Evolutionary conservation across 2,888 invertebrate species (phyloP).

Genomic region (Tachystola acroxantha): DNA sequence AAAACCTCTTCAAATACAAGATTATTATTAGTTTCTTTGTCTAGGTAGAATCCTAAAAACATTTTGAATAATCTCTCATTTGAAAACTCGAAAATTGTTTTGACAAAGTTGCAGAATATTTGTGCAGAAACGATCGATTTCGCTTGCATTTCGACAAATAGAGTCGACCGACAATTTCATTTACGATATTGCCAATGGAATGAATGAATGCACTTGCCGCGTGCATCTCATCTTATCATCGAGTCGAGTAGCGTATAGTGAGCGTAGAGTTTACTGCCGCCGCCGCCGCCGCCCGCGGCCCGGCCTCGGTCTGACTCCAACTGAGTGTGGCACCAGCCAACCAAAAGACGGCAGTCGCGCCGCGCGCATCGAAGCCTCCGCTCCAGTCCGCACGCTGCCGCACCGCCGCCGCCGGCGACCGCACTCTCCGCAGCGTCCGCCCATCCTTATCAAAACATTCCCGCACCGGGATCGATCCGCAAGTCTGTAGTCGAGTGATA

Average conservation of each 20-base stretch:
- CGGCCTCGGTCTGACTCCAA: conserved; percentile 9
- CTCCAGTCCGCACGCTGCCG: conserved; percentile 22
- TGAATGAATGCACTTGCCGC: conserved; percentile 55
- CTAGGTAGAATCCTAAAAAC: too few species aligned
- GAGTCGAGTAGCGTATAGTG: conserved; percentile 13
- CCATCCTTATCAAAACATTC: conserved; percentile 54
- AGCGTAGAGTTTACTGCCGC: not conserved
- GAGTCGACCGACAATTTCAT: too few species aligned
- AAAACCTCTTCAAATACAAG: too few species aligned
- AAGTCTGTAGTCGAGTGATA: conserved; percentile 53
- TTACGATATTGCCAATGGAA: conserved; percentile 18
- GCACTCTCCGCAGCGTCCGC: conserved; percentile 10
- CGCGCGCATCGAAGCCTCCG: conserved; percentile 54
- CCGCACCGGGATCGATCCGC: conserved; percentile 68
- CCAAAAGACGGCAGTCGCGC: conserved; percentile 51
- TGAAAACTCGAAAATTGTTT: too few species aligned
- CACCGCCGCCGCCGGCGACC: conserved; percentile 9
- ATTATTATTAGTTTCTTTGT: too few species aligned
- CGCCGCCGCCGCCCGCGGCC: conserved; percentile 10
- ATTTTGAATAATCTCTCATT: too few species aligned
- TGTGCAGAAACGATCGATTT: too few species aligned
- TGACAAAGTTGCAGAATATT: too few species aligned
- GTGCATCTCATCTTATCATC: conserved; percentile 32
- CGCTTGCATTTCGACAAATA: too few species aligned
- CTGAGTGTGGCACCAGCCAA: conserved; percentile 8